Evolutionary conservation across 1,140 invertebrate genomes (phyloP), one percentile per base, ranked within the genome.

Genomic region (Leguminivora glycinivorella): DNA sequence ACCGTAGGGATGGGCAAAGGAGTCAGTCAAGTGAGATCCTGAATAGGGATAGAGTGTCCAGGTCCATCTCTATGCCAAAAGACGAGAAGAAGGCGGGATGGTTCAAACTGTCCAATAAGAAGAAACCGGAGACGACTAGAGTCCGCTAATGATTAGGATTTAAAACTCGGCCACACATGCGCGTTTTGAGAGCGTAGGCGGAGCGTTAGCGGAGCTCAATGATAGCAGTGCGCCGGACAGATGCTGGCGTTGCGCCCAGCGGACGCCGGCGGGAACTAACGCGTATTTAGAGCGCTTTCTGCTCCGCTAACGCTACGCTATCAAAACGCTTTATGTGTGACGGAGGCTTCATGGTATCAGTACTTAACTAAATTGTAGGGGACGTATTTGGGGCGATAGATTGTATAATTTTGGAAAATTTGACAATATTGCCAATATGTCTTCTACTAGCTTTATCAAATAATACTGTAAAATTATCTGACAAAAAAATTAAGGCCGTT

Each of bases 31-130:
- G 92, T 31, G 94, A 95, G 79, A 93, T 94, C 47, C 83, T 95
- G 56, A 88, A 82, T 71, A 84, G 91, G 19, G 92, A 93, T 4
- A 76, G 84, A 67, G 75, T 94, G 3, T 92, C 93, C 0, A 90
- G 95, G 73, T 95, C 95, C 0, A 93, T 94, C 34, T 95, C 95
- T 0, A 95, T 95, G 91, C 94, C 94, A 70, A 94, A 94, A 74
- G 94, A 95, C 78, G 92, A 93, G 68, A 94, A 95, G 77, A 94
- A 94, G 69, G 94, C 95, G 31, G 94, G 94, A 70, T 95, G 95
- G 95, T 95, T 95, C 78, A 95, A 94, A 83, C 87, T 94, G 74
- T 87, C 86, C 0, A 93, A 91, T 58, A 93, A 93, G 82, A 94
- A 94, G 75, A 94, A 94, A 77, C 93, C 91, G 17, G 84, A 92